Evolutionary conservation across 2,113 vertebrate genomes (phyloP), one percentile per base, ranked within the genome.

Genomic region (Piprites chloris): DNA sequence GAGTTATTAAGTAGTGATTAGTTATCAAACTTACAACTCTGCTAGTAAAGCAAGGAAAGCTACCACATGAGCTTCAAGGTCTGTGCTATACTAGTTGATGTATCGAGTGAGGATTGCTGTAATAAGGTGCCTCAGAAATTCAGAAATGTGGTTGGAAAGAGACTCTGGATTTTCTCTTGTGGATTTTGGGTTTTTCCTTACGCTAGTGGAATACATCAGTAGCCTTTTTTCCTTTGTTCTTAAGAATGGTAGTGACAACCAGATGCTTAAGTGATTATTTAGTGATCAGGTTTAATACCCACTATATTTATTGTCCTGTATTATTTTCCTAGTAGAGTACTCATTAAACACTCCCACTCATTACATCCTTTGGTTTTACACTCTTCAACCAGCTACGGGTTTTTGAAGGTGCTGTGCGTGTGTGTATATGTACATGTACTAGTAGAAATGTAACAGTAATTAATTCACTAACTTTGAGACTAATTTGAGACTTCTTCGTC

Each of bases 1-100:
- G 49, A 88, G 59, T 77, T 94, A 69, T 55, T 92, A 90, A 92
- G 79, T 42, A 81, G 56, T 50, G 65, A 93, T 96, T 88, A 87
- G 77, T 95, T 89, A 87, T 72, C 73, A 55, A 71, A 68, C 62
- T 88, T 39, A 55, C 82, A 86, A 74, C 37, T 93, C 47, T 73
- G 46, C 28, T 62, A 24, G 69, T 46, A 35, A 74, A 56, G 39
- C 87, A 78, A 74, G 65, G 58, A 84, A 63, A 47, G 82, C 50
- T 85, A 77, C 66, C 75, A 62, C 53, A 55, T 85, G 65, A 72
- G 20, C 86, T 91, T 92, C 78, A 27, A 87, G 90, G 85, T 59
- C 37, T 2, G 0, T 28, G 35, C 68, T 83, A 10, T 14, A 71
- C 42, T 59, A 71, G 20, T 30, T 93, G 59, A 90, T 89, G 33